Base-by-base conservation (phyloP, 2,888 invertebrate species). In the Napeogenes sylphis region DNA sequence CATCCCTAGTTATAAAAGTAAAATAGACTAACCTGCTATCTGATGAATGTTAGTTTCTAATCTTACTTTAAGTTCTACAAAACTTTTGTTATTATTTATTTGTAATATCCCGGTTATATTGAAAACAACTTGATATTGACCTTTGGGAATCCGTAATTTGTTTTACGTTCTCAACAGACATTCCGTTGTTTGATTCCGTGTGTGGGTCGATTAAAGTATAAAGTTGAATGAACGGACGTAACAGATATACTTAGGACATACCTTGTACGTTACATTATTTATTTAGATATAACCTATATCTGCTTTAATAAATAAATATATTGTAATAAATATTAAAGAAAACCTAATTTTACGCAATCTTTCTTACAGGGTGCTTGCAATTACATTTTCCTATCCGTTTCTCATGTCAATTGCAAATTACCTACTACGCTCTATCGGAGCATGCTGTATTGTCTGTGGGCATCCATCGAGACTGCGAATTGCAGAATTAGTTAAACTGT, bases 391-490 rank as follows among this genome's bases (percentile, higher is more conserved):
- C 76, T 79, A 69, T 73, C 66, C 72, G 79, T 79, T 87, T 88
- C 88, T 79, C 88, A 86, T 84, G 90, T 84, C 90, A 86, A 84
- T 86, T 82, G 80, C 76, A 76, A 42, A 12, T 6, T 54, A 62
- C 58, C 46, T 61, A 79, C 71, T 74, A 82, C 83, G 90, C 89
- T 88, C 88, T 84, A 89, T 84, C 82, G 85, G 82, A 88, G 86
- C 90, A 85, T 82, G 78, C 72, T 74, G 72, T 75, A 80, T 88
- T 90, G 90, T 90, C 78, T 79, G 67, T 77, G 81, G 51, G 65
- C 75, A 80, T 68, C 63, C 71, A 67, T 81, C 85, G 85, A 85
- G 81, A 88, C 88, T 69, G 73, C 73, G 71, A 71, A 76, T 73
- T 73, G 74, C 73, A 71, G 67, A 70, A 70, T 68, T 51, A 51